Evolutionary conservation across 30 jellyfish, hydroid and myxozoan genomes (phyloP).

Genomic region (Mastigias papua): DNA sequence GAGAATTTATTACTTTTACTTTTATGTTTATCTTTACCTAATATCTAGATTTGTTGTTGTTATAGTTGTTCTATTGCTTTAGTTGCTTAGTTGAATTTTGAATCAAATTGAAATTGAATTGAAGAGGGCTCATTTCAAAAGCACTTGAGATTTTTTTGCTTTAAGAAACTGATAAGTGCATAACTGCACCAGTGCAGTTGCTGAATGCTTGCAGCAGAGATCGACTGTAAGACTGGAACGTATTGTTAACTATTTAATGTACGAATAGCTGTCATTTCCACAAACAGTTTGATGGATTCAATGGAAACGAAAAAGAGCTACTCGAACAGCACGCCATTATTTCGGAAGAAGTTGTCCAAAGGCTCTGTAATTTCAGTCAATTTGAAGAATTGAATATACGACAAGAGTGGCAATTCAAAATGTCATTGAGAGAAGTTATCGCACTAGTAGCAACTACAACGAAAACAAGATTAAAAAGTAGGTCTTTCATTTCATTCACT

Average conservation of each 20-base stretch:
- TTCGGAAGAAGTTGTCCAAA: neutral
- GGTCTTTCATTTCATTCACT: no score
- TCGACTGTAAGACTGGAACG: neutral
- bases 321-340: neutral
- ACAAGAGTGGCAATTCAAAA: constrained; percentile 7
- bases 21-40: no score
- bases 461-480: neutral
- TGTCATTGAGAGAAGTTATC: neutral
- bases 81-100: no score
- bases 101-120: no score
- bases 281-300: neutral
- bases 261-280: neutral
- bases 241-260: neutral
- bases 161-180: no score
- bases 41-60: no score
- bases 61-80: no score
- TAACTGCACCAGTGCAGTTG: no score
- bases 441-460: neutral
- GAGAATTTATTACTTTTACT: no score
- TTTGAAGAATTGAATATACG: neutral
- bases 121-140: no score
- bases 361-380: neutral
- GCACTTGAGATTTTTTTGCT: no score
- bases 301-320: neutral
- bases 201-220: no score